These are phyloP conservation scores for Calephelis perditalis DNA, from an alignment of 2,888 invertebrate species.

Conservation along the genomic window DNA sequence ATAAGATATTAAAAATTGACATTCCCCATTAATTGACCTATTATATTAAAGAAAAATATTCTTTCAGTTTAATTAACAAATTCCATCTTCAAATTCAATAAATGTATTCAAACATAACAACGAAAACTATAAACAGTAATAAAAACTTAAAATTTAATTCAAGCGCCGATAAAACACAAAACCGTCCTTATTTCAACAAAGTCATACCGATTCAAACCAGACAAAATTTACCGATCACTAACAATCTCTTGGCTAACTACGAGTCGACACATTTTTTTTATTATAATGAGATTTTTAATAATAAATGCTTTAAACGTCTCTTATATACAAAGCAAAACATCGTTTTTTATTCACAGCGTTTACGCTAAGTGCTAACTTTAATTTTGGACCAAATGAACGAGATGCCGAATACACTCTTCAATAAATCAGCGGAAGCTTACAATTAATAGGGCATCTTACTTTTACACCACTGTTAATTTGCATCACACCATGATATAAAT, in stretches of 20 bases:
- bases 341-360: slow-evolving; percentile 8
- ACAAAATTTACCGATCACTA: background rate
- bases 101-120: too few relatives aligned
- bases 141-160: background rate
- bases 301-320: slow-evolving; percentile 29
- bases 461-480: slow-evolving; percentile 5
- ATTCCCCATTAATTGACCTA: too few relatives aligned
- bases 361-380: slow-evolving; percentile 10
- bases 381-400: slow-evolving; percentile 13
- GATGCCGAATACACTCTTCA: slow-evolving; percentile 4
- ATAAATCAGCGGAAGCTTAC: slow-evolving; percentile 9
- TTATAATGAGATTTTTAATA: slow-evolving; percentile 10
- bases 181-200: background rate
- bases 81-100: too few relatives aligned
- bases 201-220: background rate
- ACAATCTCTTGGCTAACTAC: background rate
- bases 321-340: slow-evolving; percentile 40
- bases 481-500: slow-evolving; percentile 8
- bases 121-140: too few relatives aligned
- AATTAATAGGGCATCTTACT: slow-evolving; percentile 4
- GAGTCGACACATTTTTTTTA: slow-evolving; percentile 4
- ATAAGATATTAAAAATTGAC: too few relatives aligned
- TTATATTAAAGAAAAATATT: too few relatives aligned
- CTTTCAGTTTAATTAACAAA: too few relatives aligned
- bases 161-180: background rate